These are phyloP conservation scores for Erethizon dorsatum DNA, from an alignment of 2,797 vertebrate genomes.

Conservation along the genomic window DNA sequence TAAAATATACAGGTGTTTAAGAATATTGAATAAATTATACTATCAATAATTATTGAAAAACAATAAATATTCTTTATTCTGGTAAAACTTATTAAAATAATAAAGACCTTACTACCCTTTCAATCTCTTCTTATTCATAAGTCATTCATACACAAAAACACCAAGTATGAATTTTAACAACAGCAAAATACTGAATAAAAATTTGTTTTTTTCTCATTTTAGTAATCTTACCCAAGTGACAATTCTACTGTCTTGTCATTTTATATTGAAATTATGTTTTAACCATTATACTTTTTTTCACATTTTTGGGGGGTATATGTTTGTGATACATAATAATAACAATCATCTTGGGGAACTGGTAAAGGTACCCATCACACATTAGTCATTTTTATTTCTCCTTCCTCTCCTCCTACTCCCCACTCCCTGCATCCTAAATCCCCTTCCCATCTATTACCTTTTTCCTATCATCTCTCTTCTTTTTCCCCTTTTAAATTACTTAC, in stretches of 20 bases:
- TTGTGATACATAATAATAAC: not conserved
- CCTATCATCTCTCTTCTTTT: not conserved
- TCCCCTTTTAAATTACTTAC: not conserved
- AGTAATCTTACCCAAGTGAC: not conserved
- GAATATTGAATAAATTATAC: not conserved
- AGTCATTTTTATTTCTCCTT: not conserved
- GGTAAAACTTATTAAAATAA: conserved; percentile 12
- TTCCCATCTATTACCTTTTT: not conserved
- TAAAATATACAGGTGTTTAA: conserved; percentile 18
- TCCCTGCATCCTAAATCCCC: not conserved
- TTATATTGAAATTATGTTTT: not conserved
- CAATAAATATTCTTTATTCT: not conserved
- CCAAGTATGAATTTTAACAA: not conserved
- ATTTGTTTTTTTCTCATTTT: conserved; percentile 31
- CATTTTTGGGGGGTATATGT: not conserved
- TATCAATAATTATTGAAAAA: conserved; percentile 25
- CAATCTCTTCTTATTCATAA: not conserved
- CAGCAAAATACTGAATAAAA: conserved; percentile 36
- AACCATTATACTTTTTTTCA: not conserved
- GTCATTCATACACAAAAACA: not conserved
- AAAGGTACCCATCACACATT: not conserved
- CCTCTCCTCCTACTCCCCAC: not conserved
- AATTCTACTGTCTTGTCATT: not conserved
- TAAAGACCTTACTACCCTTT: not conserved
- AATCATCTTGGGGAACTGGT: not conserved